Base-by-base conservation (phyloP, 2,113 vertebrate species). In the Seriola rivoliana region DNA sequence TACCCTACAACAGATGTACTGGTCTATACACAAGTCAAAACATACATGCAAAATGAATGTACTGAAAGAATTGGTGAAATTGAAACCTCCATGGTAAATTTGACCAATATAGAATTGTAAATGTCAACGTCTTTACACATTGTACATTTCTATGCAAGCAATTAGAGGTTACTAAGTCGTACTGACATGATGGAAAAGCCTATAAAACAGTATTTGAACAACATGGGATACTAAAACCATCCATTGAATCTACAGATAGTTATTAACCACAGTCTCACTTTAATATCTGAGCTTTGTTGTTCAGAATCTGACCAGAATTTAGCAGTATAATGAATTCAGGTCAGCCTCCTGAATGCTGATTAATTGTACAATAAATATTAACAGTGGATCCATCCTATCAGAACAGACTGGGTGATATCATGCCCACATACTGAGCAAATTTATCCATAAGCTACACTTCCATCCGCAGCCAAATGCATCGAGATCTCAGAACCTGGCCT, bases 1-100 rank as follows among this genome's bases (percentile, higher is more conserved):
- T 38, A 8, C 40, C 23, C 40, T 6, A 11, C 19, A 75, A 16
- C 60, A 72, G 73, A 82, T 70, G 63, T 7, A 50, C 58, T 68
- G 52, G 16, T 42, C 52, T 3, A 17, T 0, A 19, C 34, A 36
- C 0, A 2, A 77, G 69, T 48, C 71, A 54, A 48, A 71, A 80
- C 71, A 71, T 21, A 17, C 52, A 65, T 16, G 38, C 54, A 57
- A 40, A 71, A 74, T 67, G 0, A 75, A 73, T 40, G 36, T 29
- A 23, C 8, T 11, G 19, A 60, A 60, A 60, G n/a, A 74, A 12
- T 46, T 16, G 17, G 38, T 3, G 71, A 38, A 25, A 65, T 63
- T 50, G 21, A 71, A 32, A 48, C 67, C 19, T 67, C 17, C 42
- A 44, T 38, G 19, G 48, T 10, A 55, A 4, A 5, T 46, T 70